Evolutionary conservation across 2,888 invertebrate species (phyloP), one percentile per base, ranked within the genome.

Genomic region (Tetheella fluctuosa): DNA sequence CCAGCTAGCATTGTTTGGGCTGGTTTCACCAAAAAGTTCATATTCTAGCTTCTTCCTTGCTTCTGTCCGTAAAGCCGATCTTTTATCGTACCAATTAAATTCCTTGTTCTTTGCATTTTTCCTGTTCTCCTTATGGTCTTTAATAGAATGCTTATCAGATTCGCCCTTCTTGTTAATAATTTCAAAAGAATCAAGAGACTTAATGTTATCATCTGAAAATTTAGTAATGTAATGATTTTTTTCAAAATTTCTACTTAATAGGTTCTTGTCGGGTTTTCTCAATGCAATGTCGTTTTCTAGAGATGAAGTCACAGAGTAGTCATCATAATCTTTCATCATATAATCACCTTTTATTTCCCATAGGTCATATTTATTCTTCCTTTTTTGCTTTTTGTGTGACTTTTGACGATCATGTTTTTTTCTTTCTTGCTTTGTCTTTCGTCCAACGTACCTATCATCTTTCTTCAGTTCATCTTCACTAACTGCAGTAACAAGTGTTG

Each of bases 291-390:
- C 82, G 54, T 81, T 83, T 57, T 86, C 84, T 63, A 81, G 82
- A 28, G 83, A 76, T 62, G 83, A 85, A 42, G 74, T 76, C 57
- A 81, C 55, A 30, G 86, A 83, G 61, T 84, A 80, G 55, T 89
- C 86, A 70, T 90, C 91, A 76, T 83, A 91, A 70, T 91, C 88
- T 69, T 87, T 87, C 67, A 55, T 23, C 48, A 90, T 69, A 59
- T 88, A 87, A 25, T 89, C 90, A 30, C 86, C 89, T 68, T 92
- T 92, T 83, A 90, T 88, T 76, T 91, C 90, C 88, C 90, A 92
- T 63, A 90, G 87, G 66, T 91, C 90, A 74, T 91, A 89, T 69
- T 90, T 91, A 70, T 90, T 88, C 64, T 80, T 85, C 58, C 89
- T 84, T 66, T 92, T 92, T 70, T 89, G 90, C 65, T 88, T 93